These are phyloP conservation scores for Drosophila kanapiae DNA, from an alignment of 1,140 invertebrate species.

Conservation along the genomic window DNA sequence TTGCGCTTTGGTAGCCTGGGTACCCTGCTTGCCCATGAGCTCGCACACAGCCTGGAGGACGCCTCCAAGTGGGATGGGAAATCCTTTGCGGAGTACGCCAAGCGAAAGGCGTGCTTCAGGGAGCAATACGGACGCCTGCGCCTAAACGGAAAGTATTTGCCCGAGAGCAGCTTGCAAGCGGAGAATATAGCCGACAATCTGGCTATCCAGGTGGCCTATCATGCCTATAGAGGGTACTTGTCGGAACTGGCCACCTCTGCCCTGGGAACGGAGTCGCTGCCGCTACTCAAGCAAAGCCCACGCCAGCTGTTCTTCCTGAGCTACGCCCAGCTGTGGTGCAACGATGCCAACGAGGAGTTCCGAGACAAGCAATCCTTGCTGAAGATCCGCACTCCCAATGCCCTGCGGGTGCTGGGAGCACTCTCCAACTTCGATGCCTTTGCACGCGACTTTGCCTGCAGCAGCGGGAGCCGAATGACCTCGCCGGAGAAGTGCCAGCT, in stretches of 20 bases:
- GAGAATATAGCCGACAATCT: conserved; percentile 91
- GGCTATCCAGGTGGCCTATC: conserved; percentile 88
- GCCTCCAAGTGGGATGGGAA: conserved; percentile 60
- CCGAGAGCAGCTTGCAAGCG: conserved; percentile 88
- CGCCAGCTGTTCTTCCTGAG: conserved; percentile 91
- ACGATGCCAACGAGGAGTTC: conserved; percentile 58
- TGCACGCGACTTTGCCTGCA: conserved; percentile 52
- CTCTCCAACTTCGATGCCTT: conserved; percentile 64
- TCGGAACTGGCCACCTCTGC: conserved; percentile 18
- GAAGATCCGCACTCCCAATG: conserved; percentile 52
- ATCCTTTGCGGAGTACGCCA: conserved; percentile 50
- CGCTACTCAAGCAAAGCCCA: conserved; percentile 86
- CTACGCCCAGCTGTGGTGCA: conserved; percentile 87
- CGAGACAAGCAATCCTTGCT: conserved; percentile 79
- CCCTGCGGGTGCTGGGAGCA: conserved; percentile 62
- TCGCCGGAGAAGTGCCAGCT: conserved; percentile 86
- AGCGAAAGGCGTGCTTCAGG: conserved; percentile 67
- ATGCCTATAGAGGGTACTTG: conserved; percentile 85
- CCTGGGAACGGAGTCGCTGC: conserved; percentile 83
- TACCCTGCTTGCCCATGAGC: conserved; percentile 88
- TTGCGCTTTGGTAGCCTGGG: conserved; percentile 87
- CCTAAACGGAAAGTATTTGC: conserved; percentile 85
- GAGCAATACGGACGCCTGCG: conserved; percentile 68
- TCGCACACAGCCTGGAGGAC: conserved; percentile 88
- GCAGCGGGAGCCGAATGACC: conserved; percentile 87